phyloP scores from a whole-genome alignment of 2,113 vertebrate species.

The Sceloporus undulatus region DNA sequence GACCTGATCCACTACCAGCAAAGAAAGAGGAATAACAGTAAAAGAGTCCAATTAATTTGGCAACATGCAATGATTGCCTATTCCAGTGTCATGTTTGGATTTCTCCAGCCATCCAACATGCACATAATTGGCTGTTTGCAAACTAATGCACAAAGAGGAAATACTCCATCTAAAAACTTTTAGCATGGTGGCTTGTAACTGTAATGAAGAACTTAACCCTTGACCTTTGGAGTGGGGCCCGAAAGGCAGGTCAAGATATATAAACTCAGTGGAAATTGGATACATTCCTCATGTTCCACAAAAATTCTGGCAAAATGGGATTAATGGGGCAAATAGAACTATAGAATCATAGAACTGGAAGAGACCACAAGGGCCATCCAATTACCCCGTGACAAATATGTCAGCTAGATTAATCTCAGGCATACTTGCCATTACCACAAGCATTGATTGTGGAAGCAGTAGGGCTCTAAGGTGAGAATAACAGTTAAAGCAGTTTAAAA shows the following conservation, averaged over 20 bases:
- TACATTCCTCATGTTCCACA: background rate
- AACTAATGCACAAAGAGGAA: slow-evolving; percentile 57
- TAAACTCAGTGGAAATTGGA: background rate
- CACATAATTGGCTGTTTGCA: slow-evolving; percentile 67
- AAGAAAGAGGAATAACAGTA: background rate
- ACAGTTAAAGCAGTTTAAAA: too few relatives aligned
- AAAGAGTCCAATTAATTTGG: slow-evolving; percentile 27
- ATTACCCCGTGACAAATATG: background rate
- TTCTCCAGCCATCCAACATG: slow-evolving; percentile 42
- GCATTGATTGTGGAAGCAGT: background rate
- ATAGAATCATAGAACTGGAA: too few relatives aligned
- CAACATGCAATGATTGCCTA: slow-evolving; percentile 28
- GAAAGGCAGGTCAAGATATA: background rate
- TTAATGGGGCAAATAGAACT: background rate
- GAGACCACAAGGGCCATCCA: too few relatives aligned
- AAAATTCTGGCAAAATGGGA: background rate
- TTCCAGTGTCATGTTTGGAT: slow-evolving; percentile 23
- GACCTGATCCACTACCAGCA: slow-evolving; percentile 12
- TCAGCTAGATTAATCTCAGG: background rate
- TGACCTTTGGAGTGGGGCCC: background rate
- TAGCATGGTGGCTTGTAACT: slow-evolving; percentile 13
- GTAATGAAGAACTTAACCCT: slow-evolving; percentile 24
- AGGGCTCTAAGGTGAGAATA: background rate
- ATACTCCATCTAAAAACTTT: slow-evolving; percentile 57
- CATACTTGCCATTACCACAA: slow-evolving; percentile 2